Evolutionary conservation across 2,797 vertebrate species (phyloP).

Genomic region (Limosa lapponica): DNA sequence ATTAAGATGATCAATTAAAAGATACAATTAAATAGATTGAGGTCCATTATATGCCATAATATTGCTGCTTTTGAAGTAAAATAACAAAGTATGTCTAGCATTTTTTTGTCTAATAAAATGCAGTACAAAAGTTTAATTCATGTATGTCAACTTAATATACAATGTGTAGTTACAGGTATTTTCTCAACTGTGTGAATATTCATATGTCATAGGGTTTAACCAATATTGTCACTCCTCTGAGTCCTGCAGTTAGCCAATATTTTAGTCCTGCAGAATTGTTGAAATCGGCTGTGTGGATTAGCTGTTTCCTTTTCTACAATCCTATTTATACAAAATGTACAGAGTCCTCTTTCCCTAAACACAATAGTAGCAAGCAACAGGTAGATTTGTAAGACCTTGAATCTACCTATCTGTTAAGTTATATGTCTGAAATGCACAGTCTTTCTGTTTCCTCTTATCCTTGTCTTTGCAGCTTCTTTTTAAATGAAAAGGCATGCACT

Average conservation of each 20-base stretch:
- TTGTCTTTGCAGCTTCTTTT: not conserved
- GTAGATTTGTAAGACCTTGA: not conserved
- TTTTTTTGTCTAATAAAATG: not conserved
- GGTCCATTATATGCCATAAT: not conserved
- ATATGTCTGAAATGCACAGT: not conserved
- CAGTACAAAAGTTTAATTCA: not conserved
- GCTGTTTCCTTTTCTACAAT: not conserved
- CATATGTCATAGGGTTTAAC: not conserved
- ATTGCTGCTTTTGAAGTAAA: not conserved
- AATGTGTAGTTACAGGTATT: not conserved
- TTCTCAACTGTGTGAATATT: not conserved
- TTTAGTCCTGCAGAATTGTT: not conserved
- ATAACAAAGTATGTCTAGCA: not conserved
- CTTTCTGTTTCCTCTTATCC: not conserved
- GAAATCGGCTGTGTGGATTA: not conserved
- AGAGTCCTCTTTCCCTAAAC: not conserved
- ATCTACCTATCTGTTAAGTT: not conserved
- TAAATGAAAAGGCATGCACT: not conserved
- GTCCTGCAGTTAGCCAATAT: not conserved
- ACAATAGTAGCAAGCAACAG: not conserved
- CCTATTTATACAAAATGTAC: not conserved
- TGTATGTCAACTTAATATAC: not conserved
- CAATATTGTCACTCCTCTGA: not conserved
- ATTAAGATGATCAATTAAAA: not conserved
- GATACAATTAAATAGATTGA: not conserved